A percentile compares a stretch with the other conserved stretches of the same genome.
Evolutionary conservation across 2,113 vertebrate species (phyloP).

Genomic region (Octodon degus): DNA sequence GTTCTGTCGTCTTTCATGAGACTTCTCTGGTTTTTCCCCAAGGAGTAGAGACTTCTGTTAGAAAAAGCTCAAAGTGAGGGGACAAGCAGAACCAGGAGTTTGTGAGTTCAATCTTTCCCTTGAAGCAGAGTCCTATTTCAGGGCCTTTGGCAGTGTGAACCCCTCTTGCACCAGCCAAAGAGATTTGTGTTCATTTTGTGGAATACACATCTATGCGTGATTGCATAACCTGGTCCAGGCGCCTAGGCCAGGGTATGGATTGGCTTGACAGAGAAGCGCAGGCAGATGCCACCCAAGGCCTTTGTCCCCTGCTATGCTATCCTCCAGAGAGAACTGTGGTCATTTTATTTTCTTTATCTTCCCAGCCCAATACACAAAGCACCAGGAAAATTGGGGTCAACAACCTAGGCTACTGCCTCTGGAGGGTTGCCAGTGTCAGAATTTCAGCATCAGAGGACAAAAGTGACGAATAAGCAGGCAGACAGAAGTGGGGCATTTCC

Average conservation of each 20-base stretch:
- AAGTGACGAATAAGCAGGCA: not conserved
- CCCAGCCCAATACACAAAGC: too few relatives aligned
- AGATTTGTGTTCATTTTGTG: not conserved
- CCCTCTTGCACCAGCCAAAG: not conserved
- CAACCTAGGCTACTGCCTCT: not conserved
- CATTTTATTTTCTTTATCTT: not conserved
- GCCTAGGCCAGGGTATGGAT: not conserved
- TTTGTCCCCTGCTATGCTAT: not conserved
- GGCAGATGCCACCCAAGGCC: not conserved
- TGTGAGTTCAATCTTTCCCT: not conserved
- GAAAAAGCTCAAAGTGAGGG: not conserved
- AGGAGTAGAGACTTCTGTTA: not conserved
- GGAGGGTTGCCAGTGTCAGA: not conserved
- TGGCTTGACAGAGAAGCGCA: not conserved
- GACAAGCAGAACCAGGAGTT: not conserved
- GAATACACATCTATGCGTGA: not conserved
- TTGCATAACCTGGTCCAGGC: not conserved
- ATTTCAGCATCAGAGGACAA: not conserved
- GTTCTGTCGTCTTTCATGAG: not conserved
- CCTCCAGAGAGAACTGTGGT: not conserved
- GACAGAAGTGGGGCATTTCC: not conserved
- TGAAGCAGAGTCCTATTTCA: not conserved
- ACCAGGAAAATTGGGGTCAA: not conserved
- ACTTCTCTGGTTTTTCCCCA: conserved; percentile 32
- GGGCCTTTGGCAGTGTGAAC: not conserved